Percentiles rank a stretch among this genome's conserved stretches.
phyloP scores from a whole-genome alignment of 2,888 invertebrate species.

The Nycteola revayana region DNA sequence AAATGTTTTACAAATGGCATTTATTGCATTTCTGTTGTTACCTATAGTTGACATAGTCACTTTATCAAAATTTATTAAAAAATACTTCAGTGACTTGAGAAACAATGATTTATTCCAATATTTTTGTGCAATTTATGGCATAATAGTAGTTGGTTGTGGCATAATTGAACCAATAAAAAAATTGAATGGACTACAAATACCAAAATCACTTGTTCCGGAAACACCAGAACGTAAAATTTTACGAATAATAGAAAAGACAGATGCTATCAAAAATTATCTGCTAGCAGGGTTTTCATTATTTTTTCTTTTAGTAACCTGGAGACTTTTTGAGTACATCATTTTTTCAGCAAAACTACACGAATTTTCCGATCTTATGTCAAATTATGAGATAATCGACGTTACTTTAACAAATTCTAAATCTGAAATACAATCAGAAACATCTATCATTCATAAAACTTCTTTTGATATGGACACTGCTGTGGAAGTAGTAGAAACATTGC shows the following conservation, averaged over 20 bases:
- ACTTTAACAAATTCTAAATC: conserved; percentile 26
- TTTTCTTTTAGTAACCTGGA: conserved; percentile 48
- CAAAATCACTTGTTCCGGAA: conserved; percentile 23
- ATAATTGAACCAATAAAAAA: conserved; percentile 48
- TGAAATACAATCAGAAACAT: conserved; percentile 14
- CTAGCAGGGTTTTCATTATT: conserved; percentile 60
- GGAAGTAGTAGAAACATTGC: conserved; percentile 26
- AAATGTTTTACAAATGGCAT: conserved; percentile 52
- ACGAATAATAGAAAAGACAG: conserved; percentile 45
- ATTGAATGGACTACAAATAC: conserved; percentile 33
- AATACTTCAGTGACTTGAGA: conserved; percentile 16
- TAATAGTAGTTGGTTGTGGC: conserved; percentile 41
- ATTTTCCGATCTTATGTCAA: conserved; percentile 57
- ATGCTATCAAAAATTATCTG: conserved; percentile 58
- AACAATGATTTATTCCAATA: conserved; percentile 9
- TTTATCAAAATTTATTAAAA: conserved; percentile 43
- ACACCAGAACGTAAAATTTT: conserved; percentile 41
- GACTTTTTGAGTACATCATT: conserved; percentile 52
- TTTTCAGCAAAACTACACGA: conserved; percentile 65
- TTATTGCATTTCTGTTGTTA: conserved; percentile 45
- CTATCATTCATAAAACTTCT: conserved; percentile 1
- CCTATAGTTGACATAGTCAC: conserved; percentile 45
- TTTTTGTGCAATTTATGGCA: conserved; percentile 26
- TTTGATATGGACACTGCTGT: conserved; percentile 21
- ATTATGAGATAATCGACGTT: conserved; percentile 55